Conservation (phyloP, 2,888 invertebrate genomes). For the Iphiclides podalirius region DNA sequence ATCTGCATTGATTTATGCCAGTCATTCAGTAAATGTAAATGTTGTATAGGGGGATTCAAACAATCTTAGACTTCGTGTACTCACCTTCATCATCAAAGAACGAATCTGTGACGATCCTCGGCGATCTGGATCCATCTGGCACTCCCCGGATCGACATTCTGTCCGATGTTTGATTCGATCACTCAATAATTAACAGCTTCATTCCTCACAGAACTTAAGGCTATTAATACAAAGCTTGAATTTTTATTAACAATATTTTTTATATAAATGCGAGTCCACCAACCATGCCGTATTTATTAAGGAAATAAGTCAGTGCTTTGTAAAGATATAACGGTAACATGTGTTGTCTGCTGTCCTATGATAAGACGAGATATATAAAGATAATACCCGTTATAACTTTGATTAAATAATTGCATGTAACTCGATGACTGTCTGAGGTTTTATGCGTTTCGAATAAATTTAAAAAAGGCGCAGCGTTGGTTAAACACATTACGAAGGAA, state of each 20-base stretch:
- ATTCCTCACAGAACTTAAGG: slow-evolving; percentile 5
- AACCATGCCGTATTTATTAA: background rate
- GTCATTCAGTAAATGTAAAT: too few species aligned
- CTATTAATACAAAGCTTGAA: too few species aligned
- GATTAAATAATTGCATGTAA: too few species aligned
- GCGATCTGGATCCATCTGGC: slow-evolving; percentile 66
- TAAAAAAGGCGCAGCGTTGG: too few species aligned
- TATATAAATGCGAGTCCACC: slow-evolving; percentile 3
- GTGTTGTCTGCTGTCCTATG: background rate
- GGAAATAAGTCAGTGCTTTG: background rate
- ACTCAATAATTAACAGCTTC: slow-evolving; percentile 20
- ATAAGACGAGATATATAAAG: background rate
- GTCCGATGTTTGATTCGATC: background rate
- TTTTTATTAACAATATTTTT: too few species aligned
- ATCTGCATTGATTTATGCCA: too few species aligned
- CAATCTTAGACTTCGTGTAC: slow-evolving; percentile 26
- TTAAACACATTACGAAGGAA: too few species aligned
- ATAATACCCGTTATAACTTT: too few species aligned
- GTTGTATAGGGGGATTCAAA: too few species aligned
- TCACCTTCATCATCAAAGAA: slow-evolving; percentile 73
- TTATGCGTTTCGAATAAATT: too few species aligned
- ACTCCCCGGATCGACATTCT: slow-evolving; percentile 71
- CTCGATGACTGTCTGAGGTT: too few species aligned
- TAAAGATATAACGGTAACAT: background rate
- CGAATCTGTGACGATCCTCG: slow-evolving; percentile 63